A percentile compares a stretch with the other conserved stretches of the same genome.
phyloP scores from a whole-genome alignment of 2,797 vertebrate genomes.

The Psittacula echo region DNA sequence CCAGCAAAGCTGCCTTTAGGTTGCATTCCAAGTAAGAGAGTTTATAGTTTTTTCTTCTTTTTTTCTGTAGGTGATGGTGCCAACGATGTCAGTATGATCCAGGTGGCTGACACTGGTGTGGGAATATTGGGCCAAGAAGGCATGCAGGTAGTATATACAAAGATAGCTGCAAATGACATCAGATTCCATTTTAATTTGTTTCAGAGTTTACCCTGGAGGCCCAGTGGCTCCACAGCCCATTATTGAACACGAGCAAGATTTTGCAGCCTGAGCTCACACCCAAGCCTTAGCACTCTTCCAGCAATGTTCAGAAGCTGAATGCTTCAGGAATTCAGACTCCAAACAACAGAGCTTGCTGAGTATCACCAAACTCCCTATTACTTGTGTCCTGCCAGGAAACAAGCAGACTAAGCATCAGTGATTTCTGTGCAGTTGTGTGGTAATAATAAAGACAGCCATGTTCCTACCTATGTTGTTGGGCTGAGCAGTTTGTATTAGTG shows the following conservation, averaged over 20 bases:
- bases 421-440: neutral
- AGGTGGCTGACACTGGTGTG: constrained; percentile 90
- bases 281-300: neutral
- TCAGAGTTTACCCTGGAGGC: neutral
- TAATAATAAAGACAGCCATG: neutral
- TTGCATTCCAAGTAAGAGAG: neutral
- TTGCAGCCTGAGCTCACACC: neutral
- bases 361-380: neutral
- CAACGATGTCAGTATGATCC: constrained; percentile 98
- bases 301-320: neutral
- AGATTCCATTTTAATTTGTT: neutral
- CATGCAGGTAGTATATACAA: constrained; percentile 87
- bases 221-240: neutral
- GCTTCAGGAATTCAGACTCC: neutral
- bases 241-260: neutral
- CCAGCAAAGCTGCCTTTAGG: neutral
- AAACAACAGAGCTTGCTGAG: neutral
- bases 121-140: constrained; percentile 96
- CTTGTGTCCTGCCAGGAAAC: neutral
- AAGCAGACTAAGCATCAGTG: neutral
- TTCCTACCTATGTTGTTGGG: neutral
- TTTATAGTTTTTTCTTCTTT: neutral
- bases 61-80: constrained; percentile 89
- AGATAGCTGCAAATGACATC: neutral
- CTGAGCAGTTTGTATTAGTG: neutral